Evolutionary conservation across 92 coral and sea anemone species (phyloP).

Genomic region (Palythoa caribaeorum): DNA sequence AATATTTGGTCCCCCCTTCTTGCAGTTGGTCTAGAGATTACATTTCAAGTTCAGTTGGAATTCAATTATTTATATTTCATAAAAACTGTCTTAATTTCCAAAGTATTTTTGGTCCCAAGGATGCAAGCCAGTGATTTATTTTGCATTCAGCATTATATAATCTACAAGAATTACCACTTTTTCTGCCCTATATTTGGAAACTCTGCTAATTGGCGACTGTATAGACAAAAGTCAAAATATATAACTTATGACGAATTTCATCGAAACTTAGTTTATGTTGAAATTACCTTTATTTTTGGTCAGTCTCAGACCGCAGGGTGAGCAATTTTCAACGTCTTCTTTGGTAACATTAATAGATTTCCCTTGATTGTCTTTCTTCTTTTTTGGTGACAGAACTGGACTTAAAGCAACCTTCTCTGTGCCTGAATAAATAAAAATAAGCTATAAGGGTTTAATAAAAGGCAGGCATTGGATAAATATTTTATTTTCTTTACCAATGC

Average conservation of each 20-base stretch:
- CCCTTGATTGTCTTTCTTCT: slow-evolving; percentile 76
- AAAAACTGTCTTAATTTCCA: too few relatives aligned
- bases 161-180: too few relatives aligned
- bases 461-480: background rate
- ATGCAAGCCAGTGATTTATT: too few relatives aligned
- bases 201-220: too few relatives aligned
- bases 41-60: too few relatives aligned
- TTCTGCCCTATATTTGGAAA: too few relatives aligned
- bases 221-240: too few relatives aligned
- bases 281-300: slow-evolving; percentile 18
- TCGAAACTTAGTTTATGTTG: background rate
- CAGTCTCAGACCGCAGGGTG: slow-evolving; percentile 45
- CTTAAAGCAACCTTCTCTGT: background rate
- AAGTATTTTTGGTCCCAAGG: too few relatives aligned
- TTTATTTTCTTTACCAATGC: background rate
- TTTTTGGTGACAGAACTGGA: slow-evolving; percentile 78
- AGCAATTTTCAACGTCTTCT: slow-evolving; percentile 61
- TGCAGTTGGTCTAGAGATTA: too few relatives aligned
- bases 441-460: background rate
- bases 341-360: slow-evolving; percentile 55
- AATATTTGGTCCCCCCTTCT: too few relatives aligned
- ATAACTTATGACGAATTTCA: background rate
- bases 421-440: background rate
- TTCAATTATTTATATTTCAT: too few relatives aligned
- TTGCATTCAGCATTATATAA: too few relatives aligned